Evolutionary conservation across 2,888 invertebrate genomes (phyloP), one percentile per base, ranked within the genome.

Genomic region (Mythimna vitellina): DNA sequence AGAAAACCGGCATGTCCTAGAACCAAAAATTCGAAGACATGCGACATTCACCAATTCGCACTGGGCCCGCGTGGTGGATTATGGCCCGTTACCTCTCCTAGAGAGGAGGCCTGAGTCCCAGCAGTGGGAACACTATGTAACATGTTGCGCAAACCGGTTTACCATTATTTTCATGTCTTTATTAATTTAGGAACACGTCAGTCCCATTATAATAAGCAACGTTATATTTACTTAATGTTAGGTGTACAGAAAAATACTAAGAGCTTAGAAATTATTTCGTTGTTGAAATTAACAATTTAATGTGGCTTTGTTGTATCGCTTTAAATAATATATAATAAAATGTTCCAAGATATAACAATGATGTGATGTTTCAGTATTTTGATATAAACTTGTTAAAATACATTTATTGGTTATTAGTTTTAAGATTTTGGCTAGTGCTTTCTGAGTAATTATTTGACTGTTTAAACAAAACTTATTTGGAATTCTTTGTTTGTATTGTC

Each of bases 331-430:
- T 32, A 54, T 38, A 53, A 14, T 12, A 62, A 67, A 71, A 77
- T 75, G 74, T 83, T 85, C 61, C 78, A 56, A 71, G 74, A 68
- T 22, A 64, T 46, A 64, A 53, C 5, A 51, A 73, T 22, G 62
- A 82, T 76, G 86, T 87, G 82, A 86, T 87, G 80, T 82, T 84
- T 76, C 78, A 87, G 86, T 86, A 86, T 86, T 86, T 87, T 74
- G 65, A 72, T 77, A 72, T 77, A 75, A 65, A 60, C 20, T 49
- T 74, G 62, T 85, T 85, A 35, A 83, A 77, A 75, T 63, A 73
- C 60, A 74, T 85, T 76, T 81, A 81, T 74, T 81, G 56, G 64
- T 67, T 25, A 29, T 71, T 82, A 78, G 64, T 75, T 78, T 51
- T 72, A 75, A 71, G 64, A 65, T 57, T 25, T 53, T 12, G 29